Percentiles rank a stretch among this genome's conserved stretches.
Conservation (phyloP, 2,797 vertebrate species). For the Acrossocheilus fasciatus region DNA sequence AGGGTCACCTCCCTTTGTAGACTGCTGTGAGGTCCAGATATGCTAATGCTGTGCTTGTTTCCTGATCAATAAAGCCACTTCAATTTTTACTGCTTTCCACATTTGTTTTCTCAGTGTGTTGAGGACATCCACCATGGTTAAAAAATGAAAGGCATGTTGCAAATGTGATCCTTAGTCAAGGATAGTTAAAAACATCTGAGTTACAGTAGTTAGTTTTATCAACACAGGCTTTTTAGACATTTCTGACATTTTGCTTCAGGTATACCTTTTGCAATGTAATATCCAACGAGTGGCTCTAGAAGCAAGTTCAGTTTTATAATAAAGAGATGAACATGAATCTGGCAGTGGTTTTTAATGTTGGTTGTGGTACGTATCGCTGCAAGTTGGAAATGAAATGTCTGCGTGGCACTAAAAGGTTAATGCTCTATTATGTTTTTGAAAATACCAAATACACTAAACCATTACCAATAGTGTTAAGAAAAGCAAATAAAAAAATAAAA, state of each 20-base stretch:
- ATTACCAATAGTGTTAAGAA: background rate
- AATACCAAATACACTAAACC: background rate
- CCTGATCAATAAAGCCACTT: slow-evolving; percentile 65
- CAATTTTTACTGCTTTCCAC: slow-evolving; percentile 52
- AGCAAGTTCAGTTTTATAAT: background rate
- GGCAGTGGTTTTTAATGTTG: no score
- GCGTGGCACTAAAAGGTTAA: background rate
- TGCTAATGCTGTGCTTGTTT: slow-evolving; percentile 67
- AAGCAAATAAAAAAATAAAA: background rate
- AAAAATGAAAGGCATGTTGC: no score
- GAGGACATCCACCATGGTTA: background rate
- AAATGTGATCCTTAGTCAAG: no score
- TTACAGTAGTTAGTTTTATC: no score
- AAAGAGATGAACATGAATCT: background rate
- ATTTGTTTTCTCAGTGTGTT: slow-evolving; percentile 16
- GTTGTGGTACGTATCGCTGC: background rate
- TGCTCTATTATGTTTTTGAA: background rate
- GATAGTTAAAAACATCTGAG: no score
- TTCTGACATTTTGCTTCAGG: no score
- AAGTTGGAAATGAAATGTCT: background rate
- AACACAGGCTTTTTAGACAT: no score
- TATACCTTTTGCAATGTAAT: background rate
- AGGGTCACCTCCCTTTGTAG: slow-evolving; percentile 64
- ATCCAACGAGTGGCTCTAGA: background rate
- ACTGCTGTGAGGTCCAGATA: slow-evolving; percentile 62